These are phyloP conservation scores for Orgyia antiqua DNA, from an alignment of 2,888 invertebrate species.

Conservation along the genomic window DNA sequence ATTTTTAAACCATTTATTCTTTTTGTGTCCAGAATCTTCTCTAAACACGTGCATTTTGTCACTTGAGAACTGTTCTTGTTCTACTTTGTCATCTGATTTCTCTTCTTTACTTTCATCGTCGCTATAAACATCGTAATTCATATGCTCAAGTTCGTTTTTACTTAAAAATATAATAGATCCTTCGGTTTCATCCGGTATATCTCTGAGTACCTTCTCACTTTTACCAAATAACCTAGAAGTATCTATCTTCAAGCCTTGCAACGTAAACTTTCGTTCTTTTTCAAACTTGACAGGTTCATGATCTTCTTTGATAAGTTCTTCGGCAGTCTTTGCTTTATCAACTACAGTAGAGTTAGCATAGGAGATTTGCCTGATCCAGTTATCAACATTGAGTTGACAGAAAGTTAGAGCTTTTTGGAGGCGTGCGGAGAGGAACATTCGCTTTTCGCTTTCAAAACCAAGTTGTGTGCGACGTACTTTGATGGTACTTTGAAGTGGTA, in stretches of 20 bases:
- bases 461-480: constrained; percentile 76
- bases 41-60: constrained; percentile 74
- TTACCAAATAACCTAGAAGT: constrained; percentile 70
- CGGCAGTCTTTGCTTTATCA: constrained; percentile 67
- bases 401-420: constrained; percentile 81
- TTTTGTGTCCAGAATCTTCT: constrained; percentile 73
- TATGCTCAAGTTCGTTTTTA: constrained; percentile 81
- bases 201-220: constrained; percentile 71
- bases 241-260: constrained; percentile 71
- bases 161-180: constrained; percentile 83
- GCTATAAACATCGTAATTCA: constrained; percentile 77
- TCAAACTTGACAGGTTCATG: constrained; percentile 71
- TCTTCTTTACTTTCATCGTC: constrained; percentile 72
- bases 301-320: constrained; percentile 76
- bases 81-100: constrained; percentile 56
- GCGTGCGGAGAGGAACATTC: constrained; percentile 80
- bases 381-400: constrained; percentile 81
- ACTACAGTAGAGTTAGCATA: constrained; percentile 62
- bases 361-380: constrained; percentile 80
- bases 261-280: constrained; percentile 71
- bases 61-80: constrained; percentile 59
- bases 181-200: constrained; percentile 79
- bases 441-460: constrained; percentile 80
- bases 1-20: constrained; percentile 82
- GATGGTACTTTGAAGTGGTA: constrained; percentile 58